Evolutionary conservation across 2,797 vertebrate species (phyloP).

Genomic region (Glossophaga mutica): DNA sequence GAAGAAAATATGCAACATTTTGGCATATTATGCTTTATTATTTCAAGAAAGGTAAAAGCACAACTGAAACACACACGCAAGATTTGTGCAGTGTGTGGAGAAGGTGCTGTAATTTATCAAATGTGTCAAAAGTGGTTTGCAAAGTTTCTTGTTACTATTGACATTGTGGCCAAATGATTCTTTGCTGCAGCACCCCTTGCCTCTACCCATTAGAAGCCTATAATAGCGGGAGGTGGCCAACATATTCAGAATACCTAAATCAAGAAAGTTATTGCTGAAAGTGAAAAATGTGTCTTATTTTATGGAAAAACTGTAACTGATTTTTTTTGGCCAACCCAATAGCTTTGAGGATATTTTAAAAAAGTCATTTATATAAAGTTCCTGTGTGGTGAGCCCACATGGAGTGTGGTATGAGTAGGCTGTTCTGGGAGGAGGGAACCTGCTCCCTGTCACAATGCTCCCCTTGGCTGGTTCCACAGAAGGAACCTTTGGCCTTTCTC

Average conservation of each 20-base stretch:
- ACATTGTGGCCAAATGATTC: neutral
- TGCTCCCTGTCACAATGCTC: neutral
- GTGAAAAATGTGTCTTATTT: neutral
- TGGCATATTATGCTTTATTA: neutral
- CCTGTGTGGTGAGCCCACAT: accelerated
- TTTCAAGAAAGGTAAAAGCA: neutral
- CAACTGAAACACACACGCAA: too few species aligned
- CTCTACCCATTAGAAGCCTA: neutral
- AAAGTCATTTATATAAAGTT: neutral
- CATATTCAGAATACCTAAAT: neutral
- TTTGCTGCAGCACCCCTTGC: neutral
- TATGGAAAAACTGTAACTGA: neutral
- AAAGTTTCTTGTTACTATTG: neutral
- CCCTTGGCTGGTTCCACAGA: neutral
- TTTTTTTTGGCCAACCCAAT: neutral
- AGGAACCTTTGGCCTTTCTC: neutral
- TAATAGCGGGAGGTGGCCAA: neutral
- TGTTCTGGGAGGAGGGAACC: neutral
- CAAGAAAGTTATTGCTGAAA: neutral
- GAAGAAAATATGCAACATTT: neutral
- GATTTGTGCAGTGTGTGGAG: neutral
- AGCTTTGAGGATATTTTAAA: neutral
- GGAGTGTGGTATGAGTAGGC: neutral
- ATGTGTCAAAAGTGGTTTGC: neutral
- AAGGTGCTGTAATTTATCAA: neutral